Conservation (phyloP, 2,113 vertebrate species). For the Acrocephalus arundinaceus region DNA sequence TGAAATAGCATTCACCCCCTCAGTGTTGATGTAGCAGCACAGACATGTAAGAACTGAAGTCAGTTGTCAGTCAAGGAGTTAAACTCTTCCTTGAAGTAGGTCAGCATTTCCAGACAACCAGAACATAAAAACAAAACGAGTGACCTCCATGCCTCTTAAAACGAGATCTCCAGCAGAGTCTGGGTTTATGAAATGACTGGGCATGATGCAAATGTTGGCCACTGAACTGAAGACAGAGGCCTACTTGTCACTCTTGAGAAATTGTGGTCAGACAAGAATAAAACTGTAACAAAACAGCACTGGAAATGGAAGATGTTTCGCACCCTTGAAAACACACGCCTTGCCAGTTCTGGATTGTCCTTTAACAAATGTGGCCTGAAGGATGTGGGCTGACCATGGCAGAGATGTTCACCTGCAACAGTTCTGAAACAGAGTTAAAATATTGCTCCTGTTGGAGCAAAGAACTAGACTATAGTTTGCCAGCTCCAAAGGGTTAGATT, state of each 20-base stretch:
- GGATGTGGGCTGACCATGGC: background rate
- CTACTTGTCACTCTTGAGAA: background rate
- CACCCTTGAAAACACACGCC: fast-evolving
- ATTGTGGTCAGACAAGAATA: background rate
- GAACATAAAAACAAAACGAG: constrained; percentile 37
- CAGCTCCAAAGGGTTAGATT: background rate
- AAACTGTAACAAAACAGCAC: background rate
- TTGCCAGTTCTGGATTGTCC: background rate
- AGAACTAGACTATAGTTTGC: background rate
- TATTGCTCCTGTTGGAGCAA: background rate
- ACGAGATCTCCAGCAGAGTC: background rate
- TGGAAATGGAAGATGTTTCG: background rate
- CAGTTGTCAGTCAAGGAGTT: background rate
- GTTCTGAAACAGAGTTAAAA: background rate
- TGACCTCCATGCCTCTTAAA: background rate
- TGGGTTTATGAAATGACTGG: constrained; percentile 31
- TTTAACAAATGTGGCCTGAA: background rate
- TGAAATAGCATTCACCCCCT: background rate
- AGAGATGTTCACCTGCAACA: background rate
- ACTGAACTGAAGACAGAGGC: background rate
- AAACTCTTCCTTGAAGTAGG: constrained; percentile 29
- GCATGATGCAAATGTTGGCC: constrained; percentile 18
- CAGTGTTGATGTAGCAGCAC: background rate
- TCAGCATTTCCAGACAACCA: constrained; percentile 46
- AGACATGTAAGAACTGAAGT: background rate